Conservation (phyloP, 2,113 vertebrate species). For the Microcebus tavaratra region DNA sequence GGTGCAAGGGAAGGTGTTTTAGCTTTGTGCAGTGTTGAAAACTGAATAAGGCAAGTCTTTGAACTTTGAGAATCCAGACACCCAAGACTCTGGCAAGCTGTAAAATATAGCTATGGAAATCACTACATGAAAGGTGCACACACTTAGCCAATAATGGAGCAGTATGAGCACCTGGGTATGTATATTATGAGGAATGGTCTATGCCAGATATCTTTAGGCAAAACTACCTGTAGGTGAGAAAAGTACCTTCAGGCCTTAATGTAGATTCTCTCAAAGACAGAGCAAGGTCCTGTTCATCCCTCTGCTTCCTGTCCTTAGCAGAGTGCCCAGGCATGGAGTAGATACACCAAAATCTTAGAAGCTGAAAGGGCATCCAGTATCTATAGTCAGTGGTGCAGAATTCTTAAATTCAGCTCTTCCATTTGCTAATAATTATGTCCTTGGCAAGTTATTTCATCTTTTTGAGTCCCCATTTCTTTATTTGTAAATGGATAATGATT, state of each 20-base stretch:
- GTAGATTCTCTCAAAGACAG: background rate
- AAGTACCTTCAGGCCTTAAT: background rate
- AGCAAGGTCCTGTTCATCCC: background rate
- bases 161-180: rapidly evolving
- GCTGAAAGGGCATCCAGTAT: background rate
- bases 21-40: slow-evolving; percentile 20
- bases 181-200: background rate
- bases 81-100: background rate
- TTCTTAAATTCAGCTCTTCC: background rate
- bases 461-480: background rate
- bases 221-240: background rate
- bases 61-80: background rate
- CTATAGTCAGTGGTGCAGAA: background rate
- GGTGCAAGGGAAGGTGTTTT: slow-evolving; percentile 33
- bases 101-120: background rate
- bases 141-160: background rate
- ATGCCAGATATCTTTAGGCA: background rate
- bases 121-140: background rate
- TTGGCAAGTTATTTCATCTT: background rate
- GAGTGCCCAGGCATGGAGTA: background rate
- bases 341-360: no score
- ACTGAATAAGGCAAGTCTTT: background rate
- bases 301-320: background rate
- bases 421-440: background rate
- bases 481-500: background rate